A percentile compares a stretch with the other conserved stretches of the same genome.
Evolutionary conservation across 2,113 vertebrate species (phyloP).

Genomic region (Laticauda laticaudata): DNA sequence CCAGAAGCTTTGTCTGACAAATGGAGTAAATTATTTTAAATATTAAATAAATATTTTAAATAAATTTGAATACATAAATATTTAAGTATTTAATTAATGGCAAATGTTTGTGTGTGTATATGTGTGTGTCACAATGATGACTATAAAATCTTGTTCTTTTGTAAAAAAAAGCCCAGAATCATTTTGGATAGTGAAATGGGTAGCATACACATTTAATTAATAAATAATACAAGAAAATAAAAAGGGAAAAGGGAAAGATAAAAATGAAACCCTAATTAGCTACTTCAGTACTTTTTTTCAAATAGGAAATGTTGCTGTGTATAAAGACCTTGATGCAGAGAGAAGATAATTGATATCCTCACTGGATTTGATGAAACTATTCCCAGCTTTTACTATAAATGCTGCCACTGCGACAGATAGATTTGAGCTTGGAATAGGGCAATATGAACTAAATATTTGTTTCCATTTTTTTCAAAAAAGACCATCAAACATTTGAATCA

Average conservation of each 20-base stretch:
- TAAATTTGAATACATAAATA: neutral
- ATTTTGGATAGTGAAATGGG: neutral
- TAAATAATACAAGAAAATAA: neutral
- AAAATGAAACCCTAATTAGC: neutral
- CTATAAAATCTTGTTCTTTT: neutral
- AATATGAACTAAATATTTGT: neutral
- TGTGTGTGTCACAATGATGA: neutral
- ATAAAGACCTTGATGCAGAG: neutral
- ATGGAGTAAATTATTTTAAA: neutral
- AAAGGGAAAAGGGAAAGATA: neutral
- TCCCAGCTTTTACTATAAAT: neutral
- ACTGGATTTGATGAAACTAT: neutral
- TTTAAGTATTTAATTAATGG: neutral
- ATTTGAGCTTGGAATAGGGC: neutral
- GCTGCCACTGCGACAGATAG: neutral
- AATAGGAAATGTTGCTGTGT: neutral
- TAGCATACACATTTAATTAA: neutral
- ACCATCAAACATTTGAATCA: neutral
- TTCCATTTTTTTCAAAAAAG: neutral
- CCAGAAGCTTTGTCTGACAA: neutral
- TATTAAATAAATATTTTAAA: neutral
- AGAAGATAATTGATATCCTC: neutral
- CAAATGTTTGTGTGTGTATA: neutral
- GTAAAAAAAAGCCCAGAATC: neutral
- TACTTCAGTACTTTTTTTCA: neutral